A percentile compares a stretch with the other conserved stretches of the same genome.
These are phyloP conservation scores for Falco biarmicus DNA, from an alignment of 2,797 vertebrate species.

Conservation along the genomic window DNA sequence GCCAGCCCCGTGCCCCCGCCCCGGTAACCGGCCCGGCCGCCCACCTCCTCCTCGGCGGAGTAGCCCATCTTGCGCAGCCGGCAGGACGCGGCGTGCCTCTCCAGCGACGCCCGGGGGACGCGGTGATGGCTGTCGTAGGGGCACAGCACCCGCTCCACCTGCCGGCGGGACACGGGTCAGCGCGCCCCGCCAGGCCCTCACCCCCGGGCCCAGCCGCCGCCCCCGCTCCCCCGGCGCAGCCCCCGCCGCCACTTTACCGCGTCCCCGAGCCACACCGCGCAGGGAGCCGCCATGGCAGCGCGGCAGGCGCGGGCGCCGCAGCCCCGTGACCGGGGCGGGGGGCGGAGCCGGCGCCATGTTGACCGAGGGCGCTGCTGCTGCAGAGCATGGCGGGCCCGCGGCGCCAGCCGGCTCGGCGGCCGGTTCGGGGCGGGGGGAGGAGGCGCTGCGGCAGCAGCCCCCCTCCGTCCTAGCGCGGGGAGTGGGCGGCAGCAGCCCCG, in stretches of 20 bases:
- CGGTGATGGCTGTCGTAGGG: constrained; percentile 87
- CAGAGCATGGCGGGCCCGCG: rapidly evolving
- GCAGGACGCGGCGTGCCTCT: constrained; percentile 85
- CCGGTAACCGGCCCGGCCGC: neutral
- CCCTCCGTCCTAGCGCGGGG: too few species aligned
- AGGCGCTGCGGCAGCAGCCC: too few species aligned
- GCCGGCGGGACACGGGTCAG: neutral
- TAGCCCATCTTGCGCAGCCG: constrained; percentile 85
- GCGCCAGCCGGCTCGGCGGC: neutral
- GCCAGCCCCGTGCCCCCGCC: neutral
- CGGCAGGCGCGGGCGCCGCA: too few species aligned
- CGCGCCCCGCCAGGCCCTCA: too few species aligned
- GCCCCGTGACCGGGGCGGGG: too few species aligned
- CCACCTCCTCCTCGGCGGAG: constrained; percentile 88
- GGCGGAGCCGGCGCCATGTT: neutral
- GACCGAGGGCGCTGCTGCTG: neutral
- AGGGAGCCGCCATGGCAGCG: rapidly evolving
- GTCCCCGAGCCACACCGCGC: constrained; percentile 7
- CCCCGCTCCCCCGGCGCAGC: too few species aligned
- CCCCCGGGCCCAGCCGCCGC: too few species aligned
- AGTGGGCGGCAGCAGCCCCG: too few species aligned
- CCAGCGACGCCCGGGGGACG: constrained; percentile 84
- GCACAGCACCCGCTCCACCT: constrained; percentile 82
- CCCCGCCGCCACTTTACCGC: neutral
- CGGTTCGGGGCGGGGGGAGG: too few species aligned